Percentiles rank a stretch among this genome's conserved stretches.
These are phyloP conservation scores for Trogon surrucura DNA, from an alignment of 2,113 vertebrate genomes.

Conservation along the genomic window DNA sequence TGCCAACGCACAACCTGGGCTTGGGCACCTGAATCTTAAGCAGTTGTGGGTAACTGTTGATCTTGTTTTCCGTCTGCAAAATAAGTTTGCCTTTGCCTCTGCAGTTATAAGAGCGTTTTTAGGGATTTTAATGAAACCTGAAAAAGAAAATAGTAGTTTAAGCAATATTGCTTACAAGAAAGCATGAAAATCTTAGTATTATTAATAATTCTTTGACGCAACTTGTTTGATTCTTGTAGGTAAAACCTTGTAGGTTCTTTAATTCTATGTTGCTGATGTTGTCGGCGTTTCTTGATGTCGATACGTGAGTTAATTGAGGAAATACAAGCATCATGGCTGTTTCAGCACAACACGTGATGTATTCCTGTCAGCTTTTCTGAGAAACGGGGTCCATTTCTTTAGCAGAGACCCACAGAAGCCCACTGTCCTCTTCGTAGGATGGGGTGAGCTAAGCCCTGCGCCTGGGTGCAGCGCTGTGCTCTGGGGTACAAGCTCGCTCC, in stretches of 20 bases:
- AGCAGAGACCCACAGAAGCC: not conserved
- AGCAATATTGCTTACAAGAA: not conserved
- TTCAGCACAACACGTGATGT: rapidly evolving
- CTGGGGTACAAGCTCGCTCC: too few species aligned
- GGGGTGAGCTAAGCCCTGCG: not conserved
- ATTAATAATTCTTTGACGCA: too few species aligned
- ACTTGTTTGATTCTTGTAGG: not conserved
- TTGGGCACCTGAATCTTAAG: not conserved
- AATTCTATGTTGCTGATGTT: not conserved
- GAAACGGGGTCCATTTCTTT: not conserved
- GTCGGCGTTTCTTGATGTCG: not conserved
- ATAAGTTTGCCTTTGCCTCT: not conserved
- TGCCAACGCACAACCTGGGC: not conserved
- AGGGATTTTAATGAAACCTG: not conserved
- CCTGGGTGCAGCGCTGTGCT: not conserved
- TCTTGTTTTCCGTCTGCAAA: not conserved
- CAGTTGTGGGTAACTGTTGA: not conserved
- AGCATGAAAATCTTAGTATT: not conserved
- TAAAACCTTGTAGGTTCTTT: not conserved
- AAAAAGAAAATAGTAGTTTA: not conserved
- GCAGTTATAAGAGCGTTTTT: not conserved
- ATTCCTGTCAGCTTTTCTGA: not conserved
- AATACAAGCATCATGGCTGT: not conserved
- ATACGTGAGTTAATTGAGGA: not conserved
- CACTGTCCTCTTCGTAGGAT: rapidly evolving